Base-by-base conservation (phyloP, 2,797 vertebrate genomes). In the Malacoraja senta region DNA sequence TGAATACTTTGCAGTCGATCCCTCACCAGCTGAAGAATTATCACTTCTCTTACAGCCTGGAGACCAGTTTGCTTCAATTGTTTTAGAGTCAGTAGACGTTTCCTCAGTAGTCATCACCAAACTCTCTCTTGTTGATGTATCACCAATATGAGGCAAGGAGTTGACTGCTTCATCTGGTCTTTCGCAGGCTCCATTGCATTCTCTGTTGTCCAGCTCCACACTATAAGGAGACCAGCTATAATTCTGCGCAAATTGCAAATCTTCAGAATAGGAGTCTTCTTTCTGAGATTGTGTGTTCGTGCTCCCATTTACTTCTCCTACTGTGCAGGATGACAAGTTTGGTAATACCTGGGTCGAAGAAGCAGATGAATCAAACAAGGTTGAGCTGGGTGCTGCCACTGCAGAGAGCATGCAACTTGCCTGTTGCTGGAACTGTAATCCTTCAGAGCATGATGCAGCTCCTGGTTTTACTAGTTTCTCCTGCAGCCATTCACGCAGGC, bases 401-500 rank as follows among this genome's bases (percentile, higher is more conserved):
- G 71, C 17, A 71, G n/a, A 68, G 9, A 21, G 21, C 24, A 44
- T 24, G 0, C 10, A 53, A 76, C 90, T 53, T 29, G 38, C 6
- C 24, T 92, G 26, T 8, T 76, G 90, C 90, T 92, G 71, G 71
- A 13, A 29, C 71, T 6, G 71, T 53, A 6, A 74, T 38, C 91
- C 93, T 0, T 0, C 1, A 0, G 13, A 12, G 0, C 90, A 10
- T 32, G 78, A 93, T 0, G 93, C 21, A 53, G 0, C 0, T 74
- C 6, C 2, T 71, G 44, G 53, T 93, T 72, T 53, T 8, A 12
- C 93, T 13, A 0, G 94, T 1, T 93, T n/a, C 24, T 95, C 95
- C 94, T 95, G 95, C 93, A 97, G 93, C 92, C 96, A 96, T 0
- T 94, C 94, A 93, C 95, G 95, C 12, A 98, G 93, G 19, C 95